Conservation (phyloP, 2,113 vertebrate species). For the Chionis minor region DNA sequence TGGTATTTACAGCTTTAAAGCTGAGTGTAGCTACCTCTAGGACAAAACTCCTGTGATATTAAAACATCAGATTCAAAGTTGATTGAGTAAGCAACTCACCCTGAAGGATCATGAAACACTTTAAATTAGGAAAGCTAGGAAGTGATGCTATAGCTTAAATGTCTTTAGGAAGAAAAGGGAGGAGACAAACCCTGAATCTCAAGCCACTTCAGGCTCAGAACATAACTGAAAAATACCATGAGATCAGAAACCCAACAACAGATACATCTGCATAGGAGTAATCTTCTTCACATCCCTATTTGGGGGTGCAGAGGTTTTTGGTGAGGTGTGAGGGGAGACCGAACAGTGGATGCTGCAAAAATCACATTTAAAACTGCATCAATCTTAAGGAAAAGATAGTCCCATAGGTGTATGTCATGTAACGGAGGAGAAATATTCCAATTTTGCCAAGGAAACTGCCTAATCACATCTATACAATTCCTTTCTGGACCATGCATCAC, state of each 20-base stretch:
- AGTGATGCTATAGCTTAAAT: slow-evolving; percentile 21
- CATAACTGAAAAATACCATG: neutral
- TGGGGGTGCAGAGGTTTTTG: neutral
- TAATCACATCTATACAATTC: neutral
- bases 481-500: neutral
- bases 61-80: slow-evolving; percentile 59
- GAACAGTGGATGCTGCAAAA: neutral
- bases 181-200: slow-evolving; percentile 4
- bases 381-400: neutral
- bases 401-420: neutral
- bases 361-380: neutral
- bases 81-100: slow-evolving; percentile 41
- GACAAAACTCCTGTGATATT: slow-evolving; percentile 56
- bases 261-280: neutral
- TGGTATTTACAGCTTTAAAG: slow-evolving; percentile 50
- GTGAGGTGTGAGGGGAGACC: neutral
- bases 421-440: neutral
- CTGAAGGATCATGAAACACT: slow-evolving; percentile 51
- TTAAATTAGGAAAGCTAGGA: slow-evolving; percentile 48
- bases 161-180: slow-evolving; percentile 11
- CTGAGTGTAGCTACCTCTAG: slow-evolving; percentile 42
- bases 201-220: neutral
- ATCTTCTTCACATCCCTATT: neutral
- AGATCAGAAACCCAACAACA: neutral
- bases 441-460: neutral